Conservation (phyloP, 1,140 invertebrate genomes). For the Neodiprion fabricii region DNA sequence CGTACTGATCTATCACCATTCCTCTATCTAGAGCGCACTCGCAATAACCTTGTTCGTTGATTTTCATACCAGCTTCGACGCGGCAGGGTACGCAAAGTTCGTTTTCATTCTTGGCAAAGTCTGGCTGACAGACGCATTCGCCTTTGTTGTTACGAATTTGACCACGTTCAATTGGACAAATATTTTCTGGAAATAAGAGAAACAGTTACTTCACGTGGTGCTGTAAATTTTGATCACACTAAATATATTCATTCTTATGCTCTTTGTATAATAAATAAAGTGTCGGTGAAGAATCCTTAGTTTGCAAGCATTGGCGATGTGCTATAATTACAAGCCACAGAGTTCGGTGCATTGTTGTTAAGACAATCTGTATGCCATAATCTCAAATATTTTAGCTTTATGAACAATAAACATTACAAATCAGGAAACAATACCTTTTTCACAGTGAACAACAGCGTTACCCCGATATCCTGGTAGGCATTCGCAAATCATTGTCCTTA, state of each 20-base stretch:
- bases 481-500: constrained; percentile 88
- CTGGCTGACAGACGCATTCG: constrained; percentile 77
- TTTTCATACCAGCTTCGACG: constrained; percentile 72
- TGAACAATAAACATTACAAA: no score
- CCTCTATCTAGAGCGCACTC: constrained; percentile 80
- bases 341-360: no score
- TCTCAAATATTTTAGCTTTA: no score
- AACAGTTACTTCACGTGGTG: background rate
- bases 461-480: constrained; percentile 85
- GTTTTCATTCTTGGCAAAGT: constrained; percentile 75
- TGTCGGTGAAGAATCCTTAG: no score
- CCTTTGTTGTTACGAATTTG: constrained; percentile 73
- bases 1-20: constrained; percentile 75
- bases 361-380: no score
- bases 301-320: no score
- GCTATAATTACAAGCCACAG: no score
- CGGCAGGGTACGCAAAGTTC: constrained; percentile 79
- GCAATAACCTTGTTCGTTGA: constrained; percentile 79
- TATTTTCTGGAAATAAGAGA: constrained; percentile 59
- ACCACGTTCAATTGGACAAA: constrained; percentile 75
- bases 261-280: no score
- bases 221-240: background rate
- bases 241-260: no score
- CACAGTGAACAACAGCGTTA: constrained; percentile 79
- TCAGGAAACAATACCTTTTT: constrained; percentile 63